phyloP scores from a whole-genome alignment of 2,113 vertebrate genomes.

The Misgurnus anguillicaudatus region DNA sequence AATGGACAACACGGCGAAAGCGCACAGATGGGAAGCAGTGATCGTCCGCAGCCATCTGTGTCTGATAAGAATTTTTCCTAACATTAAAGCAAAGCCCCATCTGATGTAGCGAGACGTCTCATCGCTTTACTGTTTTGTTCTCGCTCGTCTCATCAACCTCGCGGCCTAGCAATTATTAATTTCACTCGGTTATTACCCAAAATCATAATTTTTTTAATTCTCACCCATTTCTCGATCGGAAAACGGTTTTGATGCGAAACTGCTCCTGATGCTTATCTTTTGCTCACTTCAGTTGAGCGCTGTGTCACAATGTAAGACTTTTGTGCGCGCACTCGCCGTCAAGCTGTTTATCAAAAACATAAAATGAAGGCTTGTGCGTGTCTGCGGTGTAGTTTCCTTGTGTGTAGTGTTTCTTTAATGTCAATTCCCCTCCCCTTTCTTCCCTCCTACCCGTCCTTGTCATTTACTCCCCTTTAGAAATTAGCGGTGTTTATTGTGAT shows the following conservation, averaged over 20 bases:
- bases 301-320: slow-evolving; percentile 43
- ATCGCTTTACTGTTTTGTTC: slow-evolving; percentile 27
- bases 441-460: slow-evolving; percentile 68
- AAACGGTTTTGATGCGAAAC: slow-evolving; percentile 61
- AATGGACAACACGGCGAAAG: slow-evolving; percentile 2
- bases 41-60: background rate
- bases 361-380: slow-evolving; percentile 70
- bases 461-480: slow-evolving; percentile 57
- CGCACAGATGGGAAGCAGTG: slow-evolving; percentile 11
- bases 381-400: slow-evolving; percentile 74
- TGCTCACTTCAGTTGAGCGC: slow-evolving; percentile 44
- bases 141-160: slow-evolving; percentile 33
- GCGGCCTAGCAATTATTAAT: slow-evolving; percentile 62
- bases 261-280: slow-evolving; percentile 51
- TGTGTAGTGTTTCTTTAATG: slow-evolving; percentile 72
- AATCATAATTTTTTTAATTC: slow-evolving; percentile 59
- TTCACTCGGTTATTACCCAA: slow-evolving; percentile 59
- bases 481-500: slow-evolving; percentile 29
- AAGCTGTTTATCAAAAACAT: slow-evolving; percentile 72
- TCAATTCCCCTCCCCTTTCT: slow-evolving; percentile 72
- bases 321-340: slow-evolving; percentile 58
- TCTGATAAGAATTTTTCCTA: slow-evolving; percentile 4
- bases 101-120: slow-evolving; percentile 10
- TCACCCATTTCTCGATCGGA: slow-evolving; percentile 74
- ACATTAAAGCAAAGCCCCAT: slow-evolving; percentile 3